phyloP scores from a whole-genome alignment of 2,888 invertebrate genomes.

The Myopa testacea region DNA sequence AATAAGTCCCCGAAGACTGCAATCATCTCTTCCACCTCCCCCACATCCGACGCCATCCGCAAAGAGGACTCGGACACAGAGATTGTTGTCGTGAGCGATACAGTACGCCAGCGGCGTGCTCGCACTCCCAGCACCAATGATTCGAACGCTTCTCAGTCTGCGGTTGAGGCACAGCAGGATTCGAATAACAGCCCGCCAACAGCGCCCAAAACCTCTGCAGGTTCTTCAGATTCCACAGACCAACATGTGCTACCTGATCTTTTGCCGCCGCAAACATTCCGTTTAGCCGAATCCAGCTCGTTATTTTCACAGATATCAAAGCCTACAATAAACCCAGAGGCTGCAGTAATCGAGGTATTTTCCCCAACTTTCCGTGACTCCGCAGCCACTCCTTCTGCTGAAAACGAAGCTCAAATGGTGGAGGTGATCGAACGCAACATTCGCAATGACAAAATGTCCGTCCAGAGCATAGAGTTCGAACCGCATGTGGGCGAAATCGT shows the following conservation, averaged over 20 bases:
- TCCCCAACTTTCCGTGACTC: constrained; percentile 29
- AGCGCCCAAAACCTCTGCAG: constrained; percentile 30
- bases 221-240: constrained; percentile 52
- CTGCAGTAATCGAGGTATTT: constrained; percentile 54
- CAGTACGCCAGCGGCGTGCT: constrained; percentile 72
- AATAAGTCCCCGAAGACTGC: neutral
- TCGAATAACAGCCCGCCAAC: neutral
- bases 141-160: constrained; percentile 39
- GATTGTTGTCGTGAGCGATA: constrained; percentile 73
- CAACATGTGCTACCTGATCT: constrained; percentile 68
- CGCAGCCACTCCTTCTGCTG: constrained; percentile 39
- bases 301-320: constrained; percentile 78
- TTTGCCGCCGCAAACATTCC: constrained; percentile 74
- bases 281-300: constrained; percentile 76
- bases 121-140: constrained; percentile 63
- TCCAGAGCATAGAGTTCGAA: constrained; percentile 60
- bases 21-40: neutral
- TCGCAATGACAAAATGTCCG: constrained; percentile 74
- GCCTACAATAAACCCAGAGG: neutral
- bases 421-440: constrained; percentile 79
- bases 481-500: constrained; percentile 67
- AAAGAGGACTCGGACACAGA: constrained; percentile 69
- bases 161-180: constrained; percentile 31
- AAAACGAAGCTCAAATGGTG: constrained; percentile 72
- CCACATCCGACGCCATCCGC: constrained; percentile 9